Percentiles rank a stretch among this genome's conserved stretches.
phyloP scores from a whole-genome alignment of 2,888 invertebrate species.

The Scelioninae gen. 1 region DNA sequence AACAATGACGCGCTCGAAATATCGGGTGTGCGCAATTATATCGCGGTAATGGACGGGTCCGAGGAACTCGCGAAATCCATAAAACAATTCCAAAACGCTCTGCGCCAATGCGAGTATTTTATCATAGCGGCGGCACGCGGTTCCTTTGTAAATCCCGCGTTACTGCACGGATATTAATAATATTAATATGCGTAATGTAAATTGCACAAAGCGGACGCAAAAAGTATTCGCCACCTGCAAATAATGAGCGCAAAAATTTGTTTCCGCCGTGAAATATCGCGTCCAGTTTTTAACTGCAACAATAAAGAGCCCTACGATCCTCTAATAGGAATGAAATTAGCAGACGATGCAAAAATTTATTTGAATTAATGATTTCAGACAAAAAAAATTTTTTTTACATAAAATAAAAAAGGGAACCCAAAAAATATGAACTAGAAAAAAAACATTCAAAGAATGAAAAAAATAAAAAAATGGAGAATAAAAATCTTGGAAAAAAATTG shows the following conservation, averaged over 20 bases:
- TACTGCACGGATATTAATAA: slow-evolving; percentile 51
- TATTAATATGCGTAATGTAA: slow-evolving; percentile 63
- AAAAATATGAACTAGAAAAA: no score
- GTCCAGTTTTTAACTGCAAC: slow-evolving; percentile 47
- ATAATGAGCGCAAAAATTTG: slow-evolving; percentile 63
- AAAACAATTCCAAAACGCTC: slow-evolving; percentile 46
- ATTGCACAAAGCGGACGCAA: slow-evolving; percentile 57
- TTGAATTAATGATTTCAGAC: not conserved
- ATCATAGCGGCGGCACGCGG: slow-evolving; percentile 33
- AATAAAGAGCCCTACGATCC: slow-evolving; percentile 38
- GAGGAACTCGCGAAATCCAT: slow-evolving; percentile 26
- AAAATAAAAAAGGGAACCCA: no score
- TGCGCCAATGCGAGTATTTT: slow-evolving; percentile 38
- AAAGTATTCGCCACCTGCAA: slow-evolving; percentile 59
- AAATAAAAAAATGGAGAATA: not conserved
- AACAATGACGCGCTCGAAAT: slow-evolving; percentile 39
- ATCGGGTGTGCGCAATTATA: slow-evolving; percentile 32
- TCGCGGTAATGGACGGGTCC: not conserved
- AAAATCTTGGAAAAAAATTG: not conserved
- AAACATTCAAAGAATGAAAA: not conserved
- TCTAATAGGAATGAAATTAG: slow-evolving; percentile 44
- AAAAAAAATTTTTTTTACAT: no score
- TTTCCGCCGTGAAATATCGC: slow-evolving; percentile 53
- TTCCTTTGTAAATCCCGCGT: slow-evolving; percentile 33
- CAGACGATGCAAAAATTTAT: slow-evolving; percentile 20